Evolutionary conservation across 2,888 invertebrate genomes (phyloP).

Genomic region (Eupithecia subfuscata): DNA sequence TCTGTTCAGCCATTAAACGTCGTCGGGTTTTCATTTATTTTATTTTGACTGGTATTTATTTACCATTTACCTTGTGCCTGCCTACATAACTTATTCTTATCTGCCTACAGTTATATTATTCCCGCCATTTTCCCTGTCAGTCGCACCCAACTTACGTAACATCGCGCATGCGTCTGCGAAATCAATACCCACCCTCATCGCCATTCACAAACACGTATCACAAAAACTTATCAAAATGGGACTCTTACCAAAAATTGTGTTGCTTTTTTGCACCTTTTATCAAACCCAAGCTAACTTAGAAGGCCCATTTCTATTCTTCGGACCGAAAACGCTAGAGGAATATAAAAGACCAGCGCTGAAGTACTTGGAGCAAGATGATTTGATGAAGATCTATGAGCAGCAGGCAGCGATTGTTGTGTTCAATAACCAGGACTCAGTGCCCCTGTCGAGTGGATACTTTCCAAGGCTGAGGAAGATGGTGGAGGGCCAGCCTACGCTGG

Average conservation of each 20-base stretch:
- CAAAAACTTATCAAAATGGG: slow-evolving; percentile 39
- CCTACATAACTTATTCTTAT: too few relatives aligned
- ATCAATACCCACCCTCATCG: slow-evolving; percentile 37
- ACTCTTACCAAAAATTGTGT: slow-evolving; percentile 32
- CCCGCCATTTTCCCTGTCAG: slow-evolving; percentile 28
- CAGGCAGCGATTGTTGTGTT: slow-evolving; percentile 85
- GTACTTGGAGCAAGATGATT: slow-evolving; percentile 80
- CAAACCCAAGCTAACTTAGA: slow-evolving; percentile 74
- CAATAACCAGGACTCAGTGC: slow-evolving; percentile 83
- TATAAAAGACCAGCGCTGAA: slow-evolving; percentile 80
- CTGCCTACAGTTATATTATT: background rate
- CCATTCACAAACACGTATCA: slow-evolving; percentile 20
- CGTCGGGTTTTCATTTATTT: too few relatives aligned
- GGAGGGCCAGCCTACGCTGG: slow-evolving; percentile 77
- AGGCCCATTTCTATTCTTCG: slow-evolving; percentile 86
- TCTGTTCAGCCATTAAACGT: too few relatives aligned
- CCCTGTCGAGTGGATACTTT: slow-evolving; percentile 81
- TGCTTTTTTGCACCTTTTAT: slow-evolving; percentile 46
- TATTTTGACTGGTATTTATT: too few relatives aligned
- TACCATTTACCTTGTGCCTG: too few relatives aligned
- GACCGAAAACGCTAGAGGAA: slow-evolving; percentile 77
- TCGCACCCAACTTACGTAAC: slow-evolving; percentile 11
- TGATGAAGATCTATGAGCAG: slow-evolving; percentile 83
- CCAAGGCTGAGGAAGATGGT: slow-evolving; percentile 83
- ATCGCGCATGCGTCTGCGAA: slow-evolving; percentile 40